phyloP scores from a whole-genome alignment of 2,113 vertebrate genomes.

The Saimiri boliviensis region DNA sequence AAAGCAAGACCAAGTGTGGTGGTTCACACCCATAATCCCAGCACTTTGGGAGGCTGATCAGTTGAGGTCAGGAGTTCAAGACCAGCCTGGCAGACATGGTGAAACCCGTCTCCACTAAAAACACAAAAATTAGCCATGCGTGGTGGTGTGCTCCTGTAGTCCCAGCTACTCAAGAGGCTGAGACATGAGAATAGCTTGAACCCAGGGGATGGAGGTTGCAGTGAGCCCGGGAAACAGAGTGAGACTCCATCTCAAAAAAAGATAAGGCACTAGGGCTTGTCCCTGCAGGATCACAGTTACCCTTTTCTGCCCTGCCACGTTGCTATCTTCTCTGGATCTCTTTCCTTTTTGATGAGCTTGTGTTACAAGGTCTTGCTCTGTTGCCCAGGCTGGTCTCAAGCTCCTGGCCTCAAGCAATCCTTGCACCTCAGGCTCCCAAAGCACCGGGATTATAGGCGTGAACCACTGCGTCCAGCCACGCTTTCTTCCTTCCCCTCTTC shows the following conservation, averaged over 20 bases:
- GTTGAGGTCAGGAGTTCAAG: neutral
- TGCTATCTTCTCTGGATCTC: neutral
- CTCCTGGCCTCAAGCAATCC: neutral
- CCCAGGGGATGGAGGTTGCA: neutral
- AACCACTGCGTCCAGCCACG: no score
- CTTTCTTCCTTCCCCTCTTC: neutral
- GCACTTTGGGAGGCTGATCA: neutral
- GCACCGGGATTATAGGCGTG: neutral
- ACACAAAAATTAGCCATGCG: neutral
- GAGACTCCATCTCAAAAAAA: neutral
- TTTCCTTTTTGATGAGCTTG: neutral
- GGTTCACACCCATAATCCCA: neutral
- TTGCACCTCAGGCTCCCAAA: neutral
- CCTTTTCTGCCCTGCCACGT: neutral
- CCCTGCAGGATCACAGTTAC: rapidly evolving
- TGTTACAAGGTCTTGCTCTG: neutral
- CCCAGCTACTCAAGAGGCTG: neutral
- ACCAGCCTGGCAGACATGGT: neutral
- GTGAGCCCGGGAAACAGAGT: neutral
- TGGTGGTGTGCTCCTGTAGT: neutral
- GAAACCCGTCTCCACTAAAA: neutral
- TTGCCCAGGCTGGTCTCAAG: neutral
- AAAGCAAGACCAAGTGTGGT: neutral
- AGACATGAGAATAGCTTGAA: neutral
- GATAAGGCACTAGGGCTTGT: rapidly evolving